phyloP scores from a whole-genome alignment of 2,888 invertebrate genomes.

The Conus canariensis region DNA sequence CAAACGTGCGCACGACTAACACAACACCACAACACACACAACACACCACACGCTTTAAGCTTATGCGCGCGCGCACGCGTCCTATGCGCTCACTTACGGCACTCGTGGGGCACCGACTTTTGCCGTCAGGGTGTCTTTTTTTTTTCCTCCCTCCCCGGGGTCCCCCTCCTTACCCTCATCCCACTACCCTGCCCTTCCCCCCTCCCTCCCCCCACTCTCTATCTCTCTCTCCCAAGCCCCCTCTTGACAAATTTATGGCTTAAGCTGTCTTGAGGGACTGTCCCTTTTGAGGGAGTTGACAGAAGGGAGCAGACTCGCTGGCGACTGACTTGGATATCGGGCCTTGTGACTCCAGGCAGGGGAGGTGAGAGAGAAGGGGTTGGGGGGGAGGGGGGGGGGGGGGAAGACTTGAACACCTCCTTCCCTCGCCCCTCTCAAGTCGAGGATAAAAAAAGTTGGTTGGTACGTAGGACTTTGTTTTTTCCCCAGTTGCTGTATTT shows the following conservation, averaged over 20 bases:
- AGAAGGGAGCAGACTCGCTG: background rate
- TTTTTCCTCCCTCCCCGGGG: background rate
- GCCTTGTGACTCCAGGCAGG: background rate
- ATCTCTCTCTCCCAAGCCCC: background rate
- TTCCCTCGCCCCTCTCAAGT: too few species aligned
- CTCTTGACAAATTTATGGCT: constrained; percentile 25
- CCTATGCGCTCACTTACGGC: too few species aligned
- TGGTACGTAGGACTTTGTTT: too few species aligned
- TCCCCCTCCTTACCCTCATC: background rate
- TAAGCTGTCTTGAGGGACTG: constrained; percentile 11
- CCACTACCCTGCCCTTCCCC: background rate
- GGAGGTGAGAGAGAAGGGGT: background rate
- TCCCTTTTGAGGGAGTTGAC: constrained; percentile 5
- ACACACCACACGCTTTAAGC: background rate
- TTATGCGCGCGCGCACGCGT: too few species aligned
- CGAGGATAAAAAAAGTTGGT: too few species aligned
- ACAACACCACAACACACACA: background rate
- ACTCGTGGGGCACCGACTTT: too few species aligned
- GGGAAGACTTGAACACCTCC: too few species aligned
- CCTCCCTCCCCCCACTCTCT: background rate
- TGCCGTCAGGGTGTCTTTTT: background rate
- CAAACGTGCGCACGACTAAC: background rate
- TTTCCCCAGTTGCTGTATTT: too few species aligned
- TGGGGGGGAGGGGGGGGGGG: too few species aligned
- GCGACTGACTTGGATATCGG: constrained; percentile 11